Base-by-base conservation (phyloP, 1,140 invertebrate species). In the Drosophila bipectinata region DNA sequence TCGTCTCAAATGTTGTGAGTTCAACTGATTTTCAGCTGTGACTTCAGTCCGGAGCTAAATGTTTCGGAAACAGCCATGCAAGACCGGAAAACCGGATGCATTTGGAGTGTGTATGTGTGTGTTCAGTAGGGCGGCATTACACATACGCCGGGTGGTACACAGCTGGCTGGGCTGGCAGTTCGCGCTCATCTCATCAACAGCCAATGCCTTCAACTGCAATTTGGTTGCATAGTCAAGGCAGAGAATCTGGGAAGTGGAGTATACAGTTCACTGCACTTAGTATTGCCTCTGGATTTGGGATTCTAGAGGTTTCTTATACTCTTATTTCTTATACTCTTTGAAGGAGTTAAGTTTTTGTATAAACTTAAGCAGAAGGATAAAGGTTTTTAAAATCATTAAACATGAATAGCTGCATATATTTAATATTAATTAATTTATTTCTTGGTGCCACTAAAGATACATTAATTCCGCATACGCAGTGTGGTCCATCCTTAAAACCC, bases 61-160 rank as follows among this genome's bases (percentile, higher is more conserved):
- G 81, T 85, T 84, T 84, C 81, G 81, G 81, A 85, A 85, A 71
- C 69, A 44, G 81, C 77, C 80, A 53, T 74, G 77, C 77, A 77
- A 55, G 41, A 34, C 44, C 77, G 60, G 69, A 51, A 57, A 66
- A 69, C 48, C 72, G 77, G 77, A 85, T 81, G 14, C 45, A 32
- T 7, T 49, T 14, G 18, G 45, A 7, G 47, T n/a, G 34, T 12
- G 34, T 3, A 10, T 12, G 10, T n/a, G 26, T 4, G 34, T 4
- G 34, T 3, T 21, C 21, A n/a, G 10, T 0, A 12, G 41, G 49
- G 32, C 37, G 45, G 41, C 32, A 69, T 76, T 72, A 54, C 63
- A 63, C 57, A 85, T 77, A 84, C 72, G 63, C 72, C 72, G 55
- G 51, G 72, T 77, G 54, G 62, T 60, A 48, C 80, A 62, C 79